phyloP scores from a whole-genome alignment of 1,140 invertebrate species.

The Euura lappo region DNA sequence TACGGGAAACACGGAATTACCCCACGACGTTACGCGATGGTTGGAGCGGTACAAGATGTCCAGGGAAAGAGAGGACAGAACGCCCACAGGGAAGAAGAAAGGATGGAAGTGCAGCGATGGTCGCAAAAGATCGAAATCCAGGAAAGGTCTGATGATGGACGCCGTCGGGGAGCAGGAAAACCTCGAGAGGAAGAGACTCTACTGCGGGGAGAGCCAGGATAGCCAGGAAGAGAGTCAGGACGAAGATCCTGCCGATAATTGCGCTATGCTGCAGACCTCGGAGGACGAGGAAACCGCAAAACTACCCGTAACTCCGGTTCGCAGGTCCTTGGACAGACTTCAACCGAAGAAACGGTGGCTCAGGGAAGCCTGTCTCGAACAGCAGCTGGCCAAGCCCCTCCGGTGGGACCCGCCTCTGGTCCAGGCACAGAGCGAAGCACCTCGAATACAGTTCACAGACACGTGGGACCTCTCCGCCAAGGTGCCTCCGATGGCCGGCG shows the following conservation, averaged over 20 bases:
- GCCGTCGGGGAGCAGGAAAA: constrained; percentile 53
- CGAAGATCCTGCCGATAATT: constrained; percentile 48
- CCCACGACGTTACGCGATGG: constrained; percentile 65
- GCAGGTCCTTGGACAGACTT: constrained; percentile 54
- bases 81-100: constrained; percentile 57
- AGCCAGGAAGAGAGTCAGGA: constrained; percentile 58
- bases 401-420: constrained; percentile 52
- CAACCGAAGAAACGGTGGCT: constrained; percentile 72
- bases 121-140: constrained; percentile 47
- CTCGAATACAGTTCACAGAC: neutral
- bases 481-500: neutral
- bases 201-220: constrained; percentile 49
- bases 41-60: constrained; percentile 63
- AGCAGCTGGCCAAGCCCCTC: constrained; percentile 56
- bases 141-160: constrained; percentile 57
- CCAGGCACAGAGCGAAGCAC: constrained; percentile 42
- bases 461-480: neutral
- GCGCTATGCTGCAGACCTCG: constrained; percentile 44
- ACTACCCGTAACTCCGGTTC: constrained; percentile 43
- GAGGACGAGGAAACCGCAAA: constrained; percentile 50
- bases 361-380: constrained; percentile 64
- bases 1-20: constrained; percentile 60
- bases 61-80: constrained; percentile 58
- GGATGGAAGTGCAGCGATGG: constrained; percentile 51
- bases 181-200: constrained; percentile 43